Evolutionary conservation across 2,888 invertebrate species (phyloP).

Genomic region (Cataglyphis cursor): DNA sequence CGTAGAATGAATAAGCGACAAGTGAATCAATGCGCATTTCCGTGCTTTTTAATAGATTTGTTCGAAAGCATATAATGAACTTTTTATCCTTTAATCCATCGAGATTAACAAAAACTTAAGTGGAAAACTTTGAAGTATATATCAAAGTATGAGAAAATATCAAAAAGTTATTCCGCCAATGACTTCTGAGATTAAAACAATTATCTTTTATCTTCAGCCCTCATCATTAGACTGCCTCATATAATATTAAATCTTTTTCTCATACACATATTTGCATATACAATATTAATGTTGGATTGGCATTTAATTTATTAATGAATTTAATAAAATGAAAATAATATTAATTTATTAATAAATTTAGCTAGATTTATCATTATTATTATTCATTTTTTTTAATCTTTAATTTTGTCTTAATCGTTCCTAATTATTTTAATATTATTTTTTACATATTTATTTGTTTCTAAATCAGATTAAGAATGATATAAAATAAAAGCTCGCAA

Average conservation of each 20-base stretch:
- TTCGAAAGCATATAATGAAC: neutral
- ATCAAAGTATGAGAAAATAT: neutral
- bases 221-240: neutral
- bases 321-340: too few species aligned
- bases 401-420: neutral
- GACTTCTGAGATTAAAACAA: neutral
- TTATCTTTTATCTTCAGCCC: neutral
- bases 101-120: neutral
- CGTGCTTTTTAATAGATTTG: neutral
- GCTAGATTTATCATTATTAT: neutral
- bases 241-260: neutral
- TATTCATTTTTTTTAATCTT: neutral
- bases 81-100: neutral
- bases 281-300: neutral
- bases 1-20: neutral
- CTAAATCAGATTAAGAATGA: neutral
- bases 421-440: constrained; percentile 1
- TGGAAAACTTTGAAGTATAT: neutral
- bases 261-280: neutral
- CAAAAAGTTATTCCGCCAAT: neutral
- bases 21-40: neutral
- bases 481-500: neutral
- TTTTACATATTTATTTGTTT: constrained; percentile 1
- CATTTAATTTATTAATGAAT: neutral
- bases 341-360: neutral